Conservation (phyloP, 2,113 vertebrate species). For the Haemorhous mexicanus region DNA sequence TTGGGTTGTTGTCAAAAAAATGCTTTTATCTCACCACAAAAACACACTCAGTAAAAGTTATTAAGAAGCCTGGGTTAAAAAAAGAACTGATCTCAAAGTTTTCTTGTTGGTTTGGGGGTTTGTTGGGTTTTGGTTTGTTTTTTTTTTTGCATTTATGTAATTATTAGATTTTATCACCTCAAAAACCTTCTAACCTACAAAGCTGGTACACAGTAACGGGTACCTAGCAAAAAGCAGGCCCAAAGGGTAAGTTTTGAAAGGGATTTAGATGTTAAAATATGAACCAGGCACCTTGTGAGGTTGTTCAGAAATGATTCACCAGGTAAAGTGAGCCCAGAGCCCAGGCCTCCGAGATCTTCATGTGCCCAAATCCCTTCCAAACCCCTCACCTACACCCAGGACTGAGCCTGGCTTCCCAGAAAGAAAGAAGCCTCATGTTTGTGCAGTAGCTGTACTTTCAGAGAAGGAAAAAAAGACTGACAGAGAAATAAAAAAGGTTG, state of each 20-base stretch:
- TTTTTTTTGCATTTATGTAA: background rate
- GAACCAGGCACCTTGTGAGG: background rate
- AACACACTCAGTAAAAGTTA: background rate
- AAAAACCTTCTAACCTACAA: background rate
- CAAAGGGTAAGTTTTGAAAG: background rate
- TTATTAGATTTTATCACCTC: background rate
- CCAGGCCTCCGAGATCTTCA: rapidly evolving
- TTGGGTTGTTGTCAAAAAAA: background rate
- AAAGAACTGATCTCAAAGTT: background rate
- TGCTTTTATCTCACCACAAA: slow-evolving; percentile 40
- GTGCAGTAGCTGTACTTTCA: background rate
- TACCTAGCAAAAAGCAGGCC: background rate
- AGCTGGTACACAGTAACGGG: background rate
- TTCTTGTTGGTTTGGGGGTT: background rate
- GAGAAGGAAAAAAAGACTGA: background rate
- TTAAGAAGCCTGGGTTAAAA: background rate
- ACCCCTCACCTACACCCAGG: background rate
- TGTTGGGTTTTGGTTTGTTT: background rate
- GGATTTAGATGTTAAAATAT: background rate
- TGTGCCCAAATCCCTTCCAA: background rate
- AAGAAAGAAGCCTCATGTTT: background rate
- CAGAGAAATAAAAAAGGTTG: background rate
- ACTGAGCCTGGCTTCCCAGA: background rate
- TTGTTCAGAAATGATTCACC: background rate
- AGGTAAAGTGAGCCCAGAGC: background rate